Evolutionary conservation across 2,888 invertebrate species (phyloP).

Genomic region (Deilephila porcellus): DNA sequence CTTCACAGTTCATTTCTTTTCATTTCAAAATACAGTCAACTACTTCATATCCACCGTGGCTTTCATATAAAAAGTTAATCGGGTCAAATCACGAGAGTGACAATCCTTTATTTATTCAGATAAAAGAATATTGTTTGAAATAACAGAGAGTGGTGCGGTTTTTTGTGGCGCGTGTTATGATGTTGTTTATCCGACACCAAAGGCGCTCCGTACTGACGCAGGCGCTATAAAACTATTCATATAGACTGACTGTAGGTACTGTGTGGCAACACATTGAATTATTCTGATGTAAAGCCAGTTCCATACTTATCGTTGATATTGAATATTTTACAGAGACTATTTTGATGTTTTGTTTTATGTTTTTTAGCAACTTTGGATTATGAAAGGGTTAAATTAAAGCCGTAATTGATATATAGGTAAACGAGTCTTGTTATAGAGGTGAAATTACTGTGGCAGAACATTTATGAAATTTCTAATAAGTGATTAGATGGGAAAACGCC

Average conservation of each 20-base stretch:
- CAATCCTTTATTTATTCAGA: constrained; percentile 20
- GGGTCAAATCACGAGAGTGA: constrained; percentile 15
- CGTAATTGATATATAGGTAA: too few species aligned
- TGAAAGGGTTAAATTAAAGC: too few species aligned
- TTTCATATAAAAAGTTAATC: constrained; percentile 2
- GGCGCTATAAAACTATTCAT: constrained; percentile 33
- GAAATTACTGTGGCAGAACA: too few species aligned
- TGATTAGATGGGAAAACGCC: too few species aligned
- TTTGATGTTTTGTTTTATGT: too few species aligned
- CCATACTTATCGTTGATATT: constrained; percentile 6
- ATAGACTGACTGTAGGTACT: constrained; percentile 29
- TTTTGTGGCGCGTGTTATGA: constrained; percentile 42
- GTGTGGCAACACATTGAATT: constrained; percentile 16
- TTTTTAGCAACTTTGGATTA: too few species aligned
- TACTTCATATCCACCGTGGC: neutral
- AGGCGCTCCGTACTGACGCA: constrained; percentile 51
- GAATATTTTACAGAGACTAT: neutral
- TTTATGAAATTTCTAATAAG: too few species aligned
- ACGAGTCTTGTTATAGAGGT: too few species aligned
- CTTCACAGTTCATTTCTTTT: too few species aligned
- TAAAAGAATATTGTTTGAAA: constrained; percentile 35
- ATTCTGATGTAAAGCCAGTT: constrained; percentile 22
- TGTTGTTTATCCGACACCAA: constrained; percentile 58
- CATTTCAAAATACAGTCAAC: too few species aligned
- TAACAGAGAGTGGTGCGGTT: constrained; percentile 14